Conservation (phyloP, 1,140 invertebrate genomes). For the Saccostrea echinata region DNA sequence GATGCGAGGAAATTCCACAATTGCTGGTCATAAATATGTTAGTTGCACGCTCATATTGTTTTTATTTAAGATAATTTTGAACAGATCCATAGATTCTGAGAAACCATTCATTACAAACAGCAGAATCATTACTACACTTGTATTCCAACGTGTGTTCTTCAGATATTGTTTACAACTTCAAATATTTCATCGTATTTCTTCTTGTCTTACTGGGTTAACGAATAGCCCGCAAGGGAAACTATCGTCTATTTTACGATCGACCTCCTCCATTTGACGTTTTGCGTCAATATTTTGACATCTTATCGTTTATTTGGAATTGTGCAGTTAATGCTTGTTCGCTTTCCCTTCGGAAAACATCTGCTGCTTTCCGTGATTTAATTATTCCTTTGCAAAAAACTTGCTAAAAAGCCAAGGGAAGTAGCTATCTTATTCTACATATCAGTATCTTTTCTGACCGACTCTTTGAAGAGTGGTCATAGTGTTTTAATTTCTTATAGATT, state of each 20-base stretch:
- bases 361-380: slow-evolving; percentile 37
- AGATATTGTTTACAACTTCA: not conserved
- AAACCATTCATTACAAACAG: not conserved
- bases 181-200: not conserved
- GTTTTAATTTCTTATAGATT: slow-evolving; percentile 17
- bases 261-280: slow-evolving; percentile 12
- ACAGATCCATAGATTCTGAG: slow-evolving; percentile 11
- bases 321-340: slow-evolving; percentile 23
- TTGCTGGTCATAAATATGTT: slow-evolving; percentile 15
- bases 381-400: not conserved
- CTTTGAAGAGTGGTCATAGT: slow-evolving; percentile 18
- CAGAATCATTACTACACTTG: not conserved
- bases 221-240: slow-evolving; percentile 1
- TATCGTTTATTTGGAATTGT: slow-evolving; percentile 30
- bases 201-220: not conserved
- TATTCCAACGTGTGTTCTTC: not conserved
- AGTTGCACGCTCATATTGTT: not conserved
- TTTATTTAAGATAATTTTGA: not conserved
- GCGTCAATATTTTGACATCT: slow-evolving; percentile 38
- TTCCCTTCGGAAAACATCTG: slow-evolving; percentile 36
- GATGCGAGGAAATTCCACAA: not conserved
- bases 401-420: not conserved
- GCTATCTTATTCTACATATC: slow-evolving; percentile 8
- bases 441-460: not conserved
- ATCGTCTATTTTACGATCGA: slow-evolving; percentile 10